phyloP scores from a whole-genome alignment of 2,888 invertebrate species.

The Meiosimyza decipiens region DNA sequence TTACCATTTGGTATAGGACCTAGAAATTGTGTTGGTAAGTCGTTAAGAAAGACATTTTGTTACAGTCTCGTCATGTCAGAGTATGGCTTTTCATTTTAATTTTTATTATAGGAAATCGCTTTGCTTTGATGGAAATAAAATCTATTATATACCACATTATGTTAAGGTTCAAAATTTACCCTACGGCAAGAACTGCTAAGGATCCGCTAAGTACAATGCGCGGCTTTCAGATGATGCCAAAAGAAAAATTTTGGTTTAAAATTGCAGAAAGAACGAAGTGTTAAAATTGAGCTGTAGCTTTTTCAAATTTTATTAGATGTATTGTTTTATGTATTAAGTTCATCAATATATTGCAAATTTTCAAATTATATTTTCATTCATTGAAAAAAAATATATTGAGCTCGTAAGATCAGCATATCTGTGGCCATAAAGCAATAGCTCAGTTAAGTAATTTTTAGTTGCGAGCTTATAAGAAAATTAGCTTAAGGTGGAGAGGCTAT shows the following conservation, averaged over 20 bases:
- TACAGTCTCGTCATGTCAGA: too few relatives aligned
- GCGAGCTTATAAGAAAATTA: too few relatives aligned
- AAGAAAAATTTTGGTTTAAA: conserved; percentile 51
- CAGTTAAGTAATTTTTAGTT: too few relatives aligned
- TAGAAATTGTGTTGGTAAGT: conserved; percentile 71
- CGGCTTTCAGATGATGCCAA: conserved; percentile 44
- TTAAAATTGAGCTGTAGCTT: too few relatives aligned
- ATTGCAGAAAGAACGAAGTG: conserved; percentile 46
- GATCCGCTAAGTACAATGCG: conserved; percentile 45
- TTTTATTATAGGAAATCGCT: conserved; percentile 53
- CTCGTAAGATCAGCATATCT: too few relatives aligned
- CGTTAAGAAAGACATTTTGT: conserved; percentile 67
- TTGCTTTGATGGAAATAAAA: conserved; percentile 49
- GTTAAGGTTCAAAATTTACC: conserved; percentile 47
- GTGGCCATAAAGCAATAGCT: too few relatives aligned
- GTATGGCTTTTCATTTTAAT: conserved; percentile 43
- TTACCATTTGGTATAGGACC: conserved; percentile 72
- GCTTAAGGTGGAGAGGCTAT: too few relatives aligned
- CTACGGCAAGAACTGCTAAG: conserved; percentile 44
- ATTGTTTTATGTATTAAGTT: too few relatives aligned
- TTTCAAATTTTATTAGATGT: too few relatives aligned
- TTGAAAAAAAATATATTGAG: too few relatives aligned
- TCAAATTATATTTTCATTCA: too few relatives aligned
- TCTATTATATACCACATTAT: conserved; percentile 50
- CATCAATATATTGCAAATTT: too few relatives aligned